Evolutionary conservation across 2,797 vertebrate species (phyloP), one percentile per base, ranked within the genome.

Genomic region (Amphiprion clarkii): DNA sequence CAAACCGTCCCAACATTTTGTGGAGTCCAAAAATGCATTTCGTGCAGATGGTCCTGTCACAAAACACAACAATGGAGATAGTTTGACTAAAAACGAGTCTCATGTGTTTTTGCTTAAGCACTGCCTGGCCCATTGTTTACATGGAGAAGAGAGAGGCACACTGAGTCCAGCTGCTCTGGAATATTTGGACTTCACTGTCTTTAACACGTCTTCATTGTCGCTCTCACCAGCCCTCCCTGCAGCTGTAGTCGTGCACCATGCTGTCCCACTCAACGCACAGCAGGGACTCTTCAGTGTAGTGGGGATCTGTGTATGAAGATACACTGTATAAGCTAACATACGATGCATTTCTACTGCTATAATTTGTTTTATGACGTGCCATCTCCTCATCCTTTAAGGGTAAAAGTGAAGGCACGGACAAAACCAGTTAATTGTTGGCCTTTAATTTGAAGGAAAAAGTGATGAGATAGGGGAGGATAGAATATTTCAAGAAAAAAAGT

Each of bases 91-190:
- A 78, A 86, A 82, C 17, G 0, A 76, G 74, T 58, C 57, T 85
- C 87, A 92, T 88, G 83, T 92, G 92, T 88, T 92, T 89, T 78
- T 75, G 84, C 74, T 93, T 88, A 89, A 62, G 62, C 33, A 60
- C 48, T 78, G 83, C 81, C 60, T 40, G 53, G 81, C 33, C 71
- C 75, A 52, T 87, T 92, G 91, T 93, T 93, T 91, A 90, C 78
- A 76, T 39, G 49, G 73, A 84, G 73, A 76, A 29, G 42, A 82
- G 78, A 88, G 87, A 85, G 55, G 57, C 88, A 88, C 90, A 89
- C 86, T 88, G 87, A 88, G 90, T 78, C 79, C 89, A 92, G 90
- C 91, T 93, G 92, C 78, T 90, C 74, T 42, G 76, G 76, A 78
- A 77, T 71, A 81, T 85, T 84, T 82, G 74, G 74, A 76, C 71